Evolutionary conservation across 2,888 invertebrate species (phyloP).

Genomic region (Apodemia mormo): DNA sequence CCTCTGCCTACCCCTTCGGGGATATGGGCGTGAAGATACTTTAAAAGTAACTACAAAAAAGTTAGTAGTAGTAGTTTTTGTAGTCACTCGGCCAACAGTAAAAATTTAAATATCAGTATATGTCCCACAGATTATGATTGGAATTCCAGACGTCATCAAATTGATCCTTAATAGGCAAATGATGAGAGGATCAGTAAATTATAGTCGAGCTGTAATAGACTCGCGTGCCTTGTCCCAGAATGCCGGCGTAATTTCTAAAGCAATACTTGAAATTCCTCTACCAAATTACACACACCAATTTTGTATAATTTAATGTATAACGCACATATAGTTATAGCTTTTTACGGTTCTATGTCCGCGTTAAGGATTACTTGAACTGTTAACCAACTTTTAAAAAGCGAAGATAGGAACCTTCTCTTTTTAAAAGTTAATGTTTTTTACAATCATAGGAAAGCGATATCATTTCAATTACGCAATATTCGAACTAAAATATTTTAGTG

Average conservation of each 20-base stretch:
- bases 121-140: background rate
- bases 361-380: background rate
- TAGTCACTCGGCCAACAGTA: too few species aligned
- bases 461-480: too few species aligned
- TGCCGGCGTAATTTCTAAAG: background rate
- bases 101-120: background rate
- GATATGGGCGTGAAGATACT: too few species aligned
- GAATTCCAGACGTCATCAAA: constrained; percentile 24
- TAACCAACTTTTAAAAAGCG: background rate
- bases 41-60: too few species aligned
- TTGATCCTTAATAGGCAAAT: constrained; percentile 28
- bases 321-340: background rate
- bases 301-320: constrained; percentile 33
- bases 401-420: too few species aligned
- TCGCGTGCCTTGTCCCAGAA: constrained; percentile 40
- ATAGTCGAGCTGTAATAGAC: constrained; percentile 24
- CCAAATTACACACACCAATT: constrained; percentile 41
- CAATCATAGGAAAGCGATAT: too few species aligned
- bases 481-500: too few species aligned
- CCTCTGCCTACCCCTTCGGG: too few species aligned
- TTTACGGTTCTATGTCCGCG: background rate
- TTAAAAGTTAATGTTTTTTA: background rate
- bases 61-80: too few species aligned
- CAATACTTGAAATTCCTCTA: constrained; percentile 44
- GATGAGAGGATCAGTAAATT: constrained; percentile 25